A percentile compares a stretch with the other conserved stretches of the same genome.
phyloP scores from a whole-genome alignment of 2,888 invertebrate genomes.

The Shargacucullia verbasci region DNA sequence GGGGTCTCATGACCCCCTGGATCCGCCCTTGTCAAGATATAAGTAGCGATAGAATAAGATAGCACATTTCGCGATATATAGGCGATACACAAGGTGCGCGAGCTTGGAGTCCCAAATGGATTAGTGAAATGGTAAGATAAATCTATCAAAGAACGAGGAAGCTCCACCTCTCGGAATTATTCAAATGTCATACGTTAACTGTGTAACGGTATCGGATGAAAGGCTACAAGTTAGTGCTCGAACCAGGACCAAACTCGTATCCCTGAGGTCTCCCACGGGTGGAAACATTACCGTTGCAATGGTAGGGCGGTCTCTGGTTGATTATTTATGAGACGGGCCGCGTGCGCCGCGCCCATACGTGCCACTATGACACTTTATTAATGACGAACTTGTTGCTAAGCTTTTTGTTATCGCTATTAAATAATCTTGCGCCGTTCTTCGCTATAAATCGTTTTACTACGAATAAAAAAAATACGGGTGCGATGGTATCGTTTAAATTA shows the following conservation, averaged over 20 bases:
- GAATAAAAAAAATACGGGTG: conserved; percentile 55
- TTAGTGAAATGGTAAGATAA: conserved; percentile 41
- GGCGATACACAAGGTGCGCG: background rate
- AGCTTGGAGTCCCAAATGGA: conserved; percentile 14
- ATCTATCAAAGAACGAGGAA: conserved; percentile 50
- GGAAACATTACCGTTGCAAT: conserved; percentile 71
- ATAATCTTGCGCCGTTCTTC: conserved; percentile 60
- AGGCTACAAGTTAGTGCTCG: conserved; percentile 56
- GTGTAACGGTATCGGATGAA: conserved; percentile 63
- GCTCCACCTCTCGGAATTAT: conserved; percentile 61
- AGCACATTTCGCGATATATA: conserved; percentile 9
- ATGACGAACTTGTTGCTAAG: conserved; percentile 74
- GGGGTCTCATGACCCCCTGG: too few relatives aligned
- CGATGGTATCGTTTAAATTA: conserved; percentile 65
- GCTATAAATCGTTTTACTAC: conserved; percentile 61
- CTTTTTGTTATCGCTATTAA: conserved; percentile 70
- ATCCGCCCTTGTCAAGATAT: too few relatives aligned
- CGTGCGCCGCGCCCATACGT: conserved; percentile 77
- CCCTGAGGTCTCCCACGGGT: conserved; percentile 66
- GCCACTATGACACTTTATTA: conserved; percentile 80
- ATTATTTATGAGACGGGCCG: conserved; percentile 79
- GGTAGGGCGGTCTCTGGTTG: conserved; percentile 72
- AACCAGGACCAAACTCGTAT: conserved; percentile 56
- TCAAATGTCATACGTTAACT: conserved; percentile 64
- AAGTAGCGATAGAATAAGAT: background rate